phyloP scores from a whole-genome alignment of 2,113 vertebrate genomes.

The Sinosuthora webbiana region DNA sequence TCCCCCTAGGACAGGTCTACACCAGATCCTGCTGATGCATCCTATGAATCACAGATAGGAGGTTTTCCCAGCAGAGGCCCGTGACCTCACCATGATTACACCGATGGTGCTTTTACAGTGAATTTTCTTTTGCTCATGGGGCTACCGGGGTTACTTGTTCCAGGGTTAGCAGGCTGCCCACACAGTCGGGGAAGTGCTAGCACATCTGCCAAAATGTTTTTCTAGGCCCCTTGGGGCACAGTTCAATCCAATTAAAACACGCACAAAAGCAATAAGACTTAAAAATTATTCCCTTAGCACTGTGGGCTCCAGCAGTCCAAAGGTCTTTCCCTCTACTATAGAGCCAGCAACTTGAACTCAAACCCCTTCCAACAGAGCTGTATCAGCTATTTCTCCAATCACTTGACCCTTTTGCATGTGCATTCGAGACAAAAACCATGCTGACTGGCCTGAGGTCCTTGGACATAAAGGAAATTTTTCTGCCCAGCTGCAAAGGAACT shows the following conservation, averaged over 20 bases:
- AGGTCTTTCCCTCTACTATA: background rate
- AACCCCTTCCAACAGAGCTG: background rate
- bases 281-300: background rate
- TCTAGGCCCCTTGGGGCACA: background rate
- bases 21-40: constrained; percentile 15
- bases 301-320: background rate
- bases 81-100: background rate
- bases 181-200: background rate
- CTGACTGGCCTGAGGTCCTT: background rate
- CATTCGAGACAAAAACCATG: background rate
- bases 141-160: background rate
- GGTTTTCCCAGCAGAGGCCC: background rate
- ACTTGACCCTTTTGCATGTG: background rate
- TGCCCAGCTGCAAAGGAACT: background rate
- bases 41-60: background rate
- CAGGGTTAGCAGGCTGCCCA: background rate
- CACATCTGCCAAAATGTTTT: background rate
- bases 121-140: background rate
- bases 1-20: background rate
- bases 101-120: background rate
- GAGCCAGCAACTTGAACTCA: background rate
- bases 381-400: background rate
- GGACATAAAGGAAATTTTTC: background rate
- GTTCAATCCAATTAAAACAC: background rate
- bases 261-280: background rate